These are phyloP conservation scores for Procambarus clarkii DNA, from an alignment of 1,140 invertebrate species.

Conservation along the genomic window DNA sequence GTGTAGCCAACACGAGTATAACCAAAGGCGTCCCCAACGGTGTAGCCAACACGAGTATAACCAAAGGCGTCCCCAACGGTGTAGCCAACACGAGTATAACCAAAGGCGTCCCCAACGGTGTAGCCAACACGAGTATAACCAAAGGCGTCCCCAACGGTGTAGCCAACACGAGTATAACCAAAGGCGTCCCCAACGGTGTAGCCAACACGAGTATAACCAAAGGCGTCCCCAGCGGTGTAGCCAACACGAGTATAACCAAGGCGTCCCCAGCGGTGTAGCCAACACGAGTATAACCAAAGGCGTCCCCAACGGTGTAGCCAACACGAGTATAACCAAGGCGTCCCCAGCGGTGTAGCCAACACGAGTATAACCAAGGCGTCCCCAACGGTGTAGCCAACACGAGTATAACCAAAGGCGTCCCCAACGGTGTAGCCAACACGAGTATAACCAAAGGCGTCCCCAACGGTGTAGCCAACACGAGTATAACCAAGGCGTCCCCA, in stretches of 20 bases:
- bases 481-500: neutral
- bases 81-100: conserved; percentile 35
- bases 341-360: conserved; percentile 22
- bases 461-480: neutral
- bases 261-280: too few relatives aligned
- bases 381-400: conserved; percentile 46
- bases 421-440: conserved; percentile 1
- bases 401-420: neutral
- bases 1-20: neutral
- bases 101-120: neutral
- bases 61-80: neutral
- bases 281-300: neutral
- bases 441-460: neutral
- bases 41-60: neutral
- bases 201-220: neutral
- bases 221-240: too few relatives aligned
- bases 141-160: neutral
- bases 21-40: neutral
- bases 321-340: neutral
- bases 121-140: neutral
- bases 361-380: too few relatives aligned
- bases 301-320: neutral
- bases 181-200: neutral
- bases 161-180: neutral
- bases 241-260: too few relatives aligned